phyloP scores from a whole-genome alignment of 2,888 invertebrate species.

The Cepaea hortensis region DNA sequence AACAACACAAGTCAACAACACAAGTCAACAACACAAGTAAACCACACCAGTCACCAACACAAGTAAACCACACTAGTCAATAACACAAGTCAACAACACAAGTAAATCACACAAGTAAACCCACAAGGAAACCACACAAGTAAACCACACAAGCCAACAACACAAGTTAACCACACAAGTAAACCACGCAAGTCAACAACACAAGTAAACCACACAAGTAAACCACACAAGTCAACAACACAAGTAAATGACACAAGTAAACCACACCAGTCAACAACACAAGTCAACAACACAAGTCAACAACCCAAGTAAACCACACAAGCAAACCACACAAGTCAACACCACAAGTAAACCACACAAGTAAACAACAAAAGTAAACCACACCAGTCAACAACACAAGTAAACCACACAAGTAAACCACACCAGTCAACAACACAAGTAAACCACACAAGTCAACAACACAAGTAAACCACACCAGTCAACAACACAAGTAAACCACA shows the following conservation, averaged over 20 bases:
- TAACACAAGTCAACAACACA: neutral
- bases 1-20: neutral
- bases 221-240: neutral
- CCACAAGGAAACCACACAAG: slow-evolving; percentile 35
- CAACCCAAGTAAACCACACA: neutral
- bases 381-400: neutral
- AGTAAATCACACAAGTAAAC: too few relatives aligned
- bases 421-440: neutral
- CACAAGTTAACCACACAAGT: too few relatives aligned
- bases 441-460: neutral
- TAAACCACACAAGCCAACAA: neutral
- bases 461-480: too few relatives aligned
- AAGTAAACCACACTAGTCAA: neutral
- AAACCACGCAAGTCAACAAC: too few relatives aligned
- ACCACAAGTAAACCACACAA: neutral
- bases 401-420: too few relatives aligned
- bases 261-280: neutral
- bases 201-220: neutral
- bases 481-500: neutral
- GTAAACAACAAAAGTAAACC: neutral
- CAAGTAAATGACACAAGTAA: too few relatives aligned
- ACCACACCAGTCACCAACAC: too few relatives aligned
- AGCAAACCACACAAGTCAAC: neutral
- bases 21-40: too few relatives aligned
- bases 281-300: neutral